Evolutionary conservation across 2,797 vertebrate genomes (phyloP).

Genomic region (Sorex maritimensis): DNA sequence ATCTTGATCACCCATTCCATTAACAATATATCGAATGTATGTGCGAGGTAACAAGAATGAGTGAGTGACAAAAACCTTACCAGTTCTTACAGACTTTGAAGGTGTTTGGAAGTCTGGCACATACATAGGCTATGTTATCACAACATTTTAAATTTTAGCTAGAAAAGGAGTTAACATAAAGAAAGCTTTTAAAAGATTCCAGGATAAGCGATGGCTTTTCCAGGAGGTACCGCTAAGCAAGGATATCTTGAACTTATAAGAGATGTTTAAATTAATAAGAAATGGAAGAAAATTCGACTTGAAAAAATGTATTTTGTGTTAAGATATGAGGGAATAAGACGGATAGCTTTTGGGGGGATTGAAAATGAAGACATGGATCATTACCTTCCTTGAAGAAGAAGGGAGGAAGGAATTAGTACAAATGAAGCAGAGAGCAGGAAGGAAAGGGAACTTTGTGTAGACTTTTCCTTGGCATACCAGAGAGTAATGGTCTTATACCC

Average conservation of each 20-base stretch:
- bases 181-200: background rate
- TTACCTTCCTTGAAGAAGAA: background rate
- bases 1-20: background rate
- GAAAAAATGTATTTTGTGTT: background rate
- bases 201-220: background rate
- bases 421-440: no score
- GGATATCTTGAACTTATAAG: background rate
- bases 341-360: background rate
- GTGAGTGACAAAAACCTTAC: no score
- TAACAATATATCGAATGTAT: background rate
- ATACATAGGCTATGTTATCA: background rate
- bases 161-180: background rate
- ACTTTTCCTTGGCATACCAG: background rate
- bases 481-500: background rate
- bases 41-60: background rate
- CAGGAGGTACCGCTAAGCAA: background rate
- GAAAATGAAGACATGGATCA: background rate
- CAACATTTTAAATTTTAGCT: no score
- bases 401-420: accelerated
- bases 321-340: background rate
- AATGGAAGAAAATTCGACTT: background rate
- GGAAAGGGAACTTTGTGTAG: no score
- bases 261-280: background rate
- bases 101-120: background rate
- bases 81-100: accelerated